These are phyloP conservation scores for Pyrgus malvae DNA, from an alignment of 2,888 invertebrate species.

Conservation along the genomic window DNA sequence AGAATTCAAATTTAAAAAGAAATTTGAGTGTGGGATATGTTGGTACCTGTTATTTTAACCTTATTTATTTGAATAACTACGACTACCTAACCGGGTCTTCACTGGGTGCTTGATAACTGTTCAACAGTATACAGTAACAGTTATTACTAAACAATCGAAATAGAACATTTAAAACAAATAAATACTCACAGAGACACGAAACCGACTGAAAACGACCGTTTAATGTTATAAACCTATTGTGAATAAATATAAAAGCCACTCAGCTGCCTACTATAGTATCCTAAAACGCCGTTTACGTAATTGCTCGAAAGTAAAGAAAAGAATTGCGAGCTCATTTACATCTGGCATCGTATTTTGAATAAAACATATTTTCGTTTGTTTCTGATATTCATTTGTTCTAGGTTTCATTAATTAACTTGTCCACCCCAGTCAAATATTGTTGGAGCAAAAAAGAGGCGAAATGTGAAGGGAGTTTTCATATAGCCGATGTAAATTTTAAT, in stretches of 20 bases:
- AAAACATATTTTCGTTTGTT: conserved; percentile 29
- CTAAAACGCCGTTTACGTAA: conserved; percentile 25
- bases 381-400: conserved; percentile 51
- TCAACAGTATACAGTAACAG: too few relatives aligned
- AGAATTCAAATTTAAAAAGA: too few relatives aligned
- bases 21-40: too few relatives aligned
- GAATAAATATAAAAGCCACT: not conserved
- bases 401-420: conserved; percentile 74
- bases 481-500: conserved; percentile 80
- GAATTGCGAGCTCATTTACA: conserved; percentile 16
- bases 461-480: conserved; percentile 73
- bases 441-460: conserved; percentile 64
- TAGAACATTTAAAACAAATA: too few relatives aligned
- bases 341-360: conserved; percentile 17
- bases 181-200: too few relatives aligned
- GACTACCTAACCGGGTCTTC: too few relatives aligned
- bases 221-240: not conserved
- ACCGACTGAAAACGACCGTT: too few relatives aligned
- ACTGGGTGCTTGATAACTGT: too few relatives aligned
- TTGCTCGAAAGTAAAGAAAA: conserved; percentile 15
- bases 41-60: too few relatives aligned
- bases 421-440: conserved; percentile 68
- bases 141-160: too few relatives aligned
- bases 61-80: too few relatives aligned
- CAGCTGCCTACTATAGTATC: conserved; percentile 1